Conservation (phyloP, 2,113 vertebrate genomes). For the Sorex araneus region DNA sequence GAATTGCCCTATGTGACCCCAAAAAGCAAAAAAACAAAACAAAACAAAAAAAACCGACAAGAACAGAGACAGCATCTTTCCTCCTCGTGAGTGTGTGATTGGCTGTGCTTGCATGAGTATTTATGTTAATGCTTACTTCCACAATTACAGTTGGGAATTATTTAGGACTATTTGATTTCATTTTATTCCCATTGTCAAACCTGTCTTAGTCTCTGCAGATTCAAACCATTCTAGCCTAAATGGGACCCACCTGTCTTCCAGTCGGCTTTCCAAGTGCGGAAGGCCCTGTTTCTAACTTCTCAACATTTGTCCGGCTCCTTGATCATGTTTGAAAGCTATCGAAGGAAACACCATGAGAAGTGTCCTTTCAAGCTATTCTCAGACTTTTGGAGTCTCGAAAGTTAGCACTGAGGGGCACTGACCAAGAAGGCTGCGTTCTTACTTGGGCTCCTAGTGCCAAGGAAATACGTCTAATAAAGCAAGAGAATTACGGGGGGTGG, state of each 20-base stretch:
- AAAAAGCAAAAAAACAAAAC: too few species aligned
- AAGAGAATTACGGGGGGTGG: not conserved
- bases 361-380: slow-evolving; percentile 4
- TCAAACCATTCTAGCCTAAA: slow-evolving; percentile 42
- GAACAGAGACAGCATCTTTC: not conserved
- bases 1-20: too few species aligned
- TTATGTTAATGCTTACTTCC: not conserved
- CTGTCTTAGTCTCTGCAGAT: not conserved
- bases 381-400: not conserved
- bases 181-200: slow-evolving; percentile 12
- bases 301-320: slow-evolving; percentile 44
- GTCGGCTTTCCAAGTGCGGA: slow-evolving; percentile 46
- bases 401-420: not conserved
- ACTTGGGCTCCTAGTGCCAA: not conserved
- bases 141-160: slow-evolving; percentile 30
- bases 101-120: not conserved
- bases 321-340: slow-evolving; percentile 65
- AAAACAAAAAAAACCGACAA: not conserved
- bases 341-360: slow-evolving; percentile 40
- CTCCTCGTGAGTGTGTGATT: not conserved
- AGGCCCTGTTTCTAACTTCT: slow-evolving; percentile 7
- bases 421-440: not conserved
- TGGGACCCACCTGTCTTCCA: not conserved
- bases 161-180: not conserved
- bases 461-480: not conserved